Conservation (phyloP, 1,140 invertebrate species). For the Chlorops oryzae region DNA sequence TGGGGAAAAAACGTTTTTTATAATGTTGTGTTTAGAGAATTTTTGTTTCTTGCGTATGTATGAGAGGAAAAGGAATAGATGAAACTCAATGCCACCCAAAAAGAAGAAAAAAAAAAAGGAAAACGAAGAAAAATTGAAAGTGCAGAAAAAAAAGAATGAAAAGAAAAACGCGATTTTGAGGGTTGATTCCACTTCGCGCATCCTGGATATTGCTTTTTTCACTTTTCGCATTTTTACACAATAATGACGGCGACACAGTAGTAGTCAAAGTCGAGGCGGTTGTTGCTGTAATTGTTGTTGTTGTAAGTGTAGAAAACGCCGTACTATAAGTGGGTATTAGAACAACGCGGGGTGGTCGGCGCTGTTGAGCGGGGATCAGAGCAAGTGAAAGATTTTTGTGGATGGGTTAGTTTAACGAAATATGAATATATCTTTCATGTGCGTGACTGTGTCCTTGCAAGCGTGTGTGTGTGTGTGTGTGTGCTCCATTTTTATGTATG, state of each 20-base stretch:
- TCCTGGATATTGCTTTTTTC: slow-evolving; percentile 11
- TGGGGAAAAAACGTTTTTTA: no score
- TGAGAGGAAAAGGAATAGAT: slow-evolving; percentile 36
- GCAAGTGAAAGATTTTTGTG: no score
- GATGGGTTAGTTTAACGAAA: no score
- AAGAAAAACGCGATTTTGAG: slow-evolving; percentile 18
- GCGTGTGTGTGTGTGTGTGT: slow-evolving; percentile 10
- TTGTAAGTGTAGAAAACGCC: slow-evolving; percentile 41
- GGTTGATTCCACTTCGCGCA: slow-evolving; percentile 13
- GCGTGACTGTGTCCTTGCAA: neutral
- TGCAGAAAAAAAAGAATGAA: slow-evolving; percentile 21
- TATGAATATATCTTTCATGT: no score
- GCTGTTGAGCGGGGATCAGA: no score
- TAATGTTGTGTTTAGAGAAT: slow-evolving; percentile 34
- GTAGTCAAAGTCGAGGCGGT: no score
- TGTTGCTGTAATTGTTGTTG: slow-evolving; percentile 5
- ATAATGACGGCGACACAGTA: slow-evolving; percentile 14
- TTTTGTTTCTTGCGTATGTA: no score
- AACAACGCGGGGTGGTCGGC: no score
- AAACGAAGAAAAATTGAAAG: slow-evolving; percentile 18
- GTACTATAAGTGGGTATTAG: slow-evolving; percentile 36
- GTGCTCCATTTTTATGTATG: slow-evolving; percentile 1
- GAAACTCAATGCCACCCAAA: slow-evolving; percentile 28
- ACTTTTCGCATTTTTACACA: slow-evolving; percentile 12
- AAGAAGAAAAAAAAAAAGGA: slow-evolving; percentile 13